Evolutionary conservation across 2,888 invertebrate species (phyloP).

Genomic region (Myathropa florea): DNA sequence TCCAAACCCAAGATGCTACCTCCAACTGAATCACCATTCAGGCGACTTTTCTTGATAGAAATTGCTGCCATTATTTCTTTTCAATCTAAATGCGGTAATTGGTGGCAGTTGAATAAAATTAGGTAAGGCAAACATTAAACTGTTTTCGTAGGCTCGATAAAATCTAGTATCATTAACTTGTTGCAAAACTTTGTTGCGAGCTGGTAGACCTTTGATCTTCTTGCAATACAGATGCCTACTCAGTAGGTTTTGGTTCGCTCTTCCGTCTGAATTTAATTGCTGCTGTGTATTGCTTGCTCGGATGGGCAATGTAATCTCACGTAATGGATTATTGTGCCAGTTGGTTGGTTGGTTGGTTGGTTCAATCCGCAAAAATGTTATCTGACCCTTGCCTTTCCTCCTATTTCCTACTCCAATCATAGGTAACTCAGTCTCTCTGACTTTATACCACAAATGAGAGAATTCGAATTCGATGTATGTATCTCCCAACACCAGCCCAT

Average conservation of each 20-base stretch:
- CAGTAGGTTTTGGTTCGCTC: not conserved
- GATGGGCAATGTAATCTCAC: not conserved
- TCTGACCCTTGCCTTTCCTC: not conserved
- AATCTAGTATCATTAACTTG: no score
- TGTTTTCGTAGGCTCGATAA: no score
- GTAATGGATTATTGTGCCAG: not conserved
- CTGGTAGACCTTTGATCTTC: not conserved
- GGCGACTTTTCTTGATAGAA: no score
- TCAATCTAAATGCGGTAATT: no score
- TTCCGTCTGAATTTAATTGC: not conserved
- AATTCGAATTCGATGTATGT: not conserved
- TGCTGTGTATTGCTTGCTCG: not conserved
- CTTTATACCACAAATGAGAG: not conserved
- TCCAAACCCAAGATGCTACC: no score
- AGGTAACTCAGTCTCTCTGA: not conserved
- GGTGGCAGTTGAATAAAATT: no score
- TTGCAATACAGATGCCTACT: not conserved
- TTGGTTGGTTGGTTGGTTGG: not conserved
- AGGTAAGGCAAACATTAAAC: no score
- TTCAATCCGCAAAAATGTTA: not conserved
- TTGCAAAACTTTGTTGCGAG: not conserved
- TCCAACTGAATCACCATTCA: no score
- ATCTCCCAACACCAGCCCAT: not conserved
- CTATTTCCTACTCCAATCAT: no score
- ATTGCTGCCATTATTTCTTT: no score